These are phyloP conservation scores for Zaprionus vittiger DNA, from an alignment of 1,140 invertebrate genomes.

Conservation along the genomic window DNA sequence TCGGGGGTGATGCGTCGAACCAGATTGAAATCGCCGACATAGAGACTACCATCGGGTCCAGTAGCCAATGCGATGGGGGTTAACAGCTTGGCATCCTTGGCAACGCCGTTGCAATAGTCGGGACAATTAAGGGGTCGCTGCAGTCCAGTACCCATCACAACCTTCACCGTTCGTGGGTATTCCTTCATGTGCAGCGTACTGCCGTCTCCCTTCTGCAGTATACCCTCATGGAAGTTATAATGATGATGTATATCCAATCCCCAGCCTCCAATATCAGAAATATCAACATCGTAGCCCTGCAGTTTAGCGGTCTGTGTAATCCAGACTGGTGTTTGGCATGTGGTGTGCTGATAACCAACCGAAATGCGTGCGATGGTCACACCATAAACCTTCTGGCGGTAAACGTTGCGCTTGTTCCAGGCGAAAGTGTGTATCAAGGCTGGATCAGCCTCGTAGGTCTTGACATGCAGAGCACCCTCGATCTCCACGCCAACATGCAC, in stretches of 20 bases:
- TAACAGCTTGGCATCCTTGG: conserved; percentile 93
- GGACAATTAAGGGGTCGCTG: conserved; percentile 91
- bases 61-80: conserved; percentile 96
- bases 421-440: conserved; percentile 97
- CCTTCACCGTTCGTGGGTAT: conserved; percentile 94
- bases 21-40: conserved; percentile 98
- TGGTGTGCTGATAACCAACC: conserved; percentile 97
- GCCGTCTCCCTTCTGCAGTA: conserved; percentile 98
- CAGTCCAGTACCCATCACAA: conserved; percentile 97
- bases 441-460: conserved; percentile 97
- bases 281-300: conserved; percentile 98
- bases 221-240: conserved; percentile 99
- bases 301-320: conserved; percentile 96
- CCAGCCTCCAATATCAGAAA: conserved; percentile 98
- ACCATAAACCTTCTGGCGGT: conserved; percentile 97
- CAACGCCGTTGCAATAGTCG: conserved; percentile 93
- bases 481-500: conserved; percentile 96
- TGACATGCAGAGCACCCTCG: conserved; percentile 95
- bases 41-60: conserved; percentile 97
- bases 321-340: conserved; percentile 95
- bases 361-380: conserved; percentile 93
- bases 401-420: conserved; percentile 98
- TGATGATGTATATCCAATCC: conserved; percentile 98
- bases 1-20: conserved; percentile 96
- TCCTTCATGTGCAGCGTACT: conserved; percentile 96